Evolutionary conservation across 2,888 invertebrate genomes (phyloP).

Genomic region (Drosophila monieri): DNA sequence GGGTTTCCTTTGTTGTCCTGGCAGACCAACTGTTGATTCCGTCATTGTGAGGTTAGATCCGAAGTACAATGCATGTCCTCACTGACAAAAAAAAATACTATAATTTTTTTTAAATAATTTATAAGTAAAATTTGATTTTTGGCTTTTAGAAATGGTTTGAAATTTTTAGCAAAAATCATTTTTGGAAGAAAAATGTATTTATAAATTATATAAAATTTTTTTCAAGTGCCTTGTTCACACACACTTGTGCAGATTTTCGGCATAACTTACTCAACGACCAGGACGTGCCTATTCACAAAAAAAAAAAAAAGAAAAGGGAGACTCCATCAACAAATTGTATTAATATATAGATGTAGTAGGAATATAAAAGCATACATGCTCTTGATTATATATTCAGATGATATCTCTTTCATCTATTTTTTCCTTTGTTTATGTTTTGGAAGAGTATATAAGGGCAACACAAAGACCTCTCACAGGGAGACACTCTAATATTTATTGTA

Average conservation of each 20-base stretch:
- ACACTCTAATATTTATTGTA: neutral
- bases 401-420: neutral
- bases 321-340: neutral
- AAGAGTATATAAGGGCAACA: neutral
- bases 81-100: neutral
- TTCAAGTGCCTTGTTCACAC: neutral
- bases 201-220: neutral
- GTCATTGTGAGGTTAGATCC: slow-evolving; percentile 18
- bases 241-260: slow-evolving; percentile 12
- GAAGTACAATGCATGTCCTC: slow-evolving; percentile 3
- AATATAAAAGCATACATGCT: slow-evolving; percentile 4
- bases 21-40: slow-evolving; percentile 44
- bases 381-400: slow-evolving; percentile 15
- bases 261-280: slow-evolving; percentile 17
- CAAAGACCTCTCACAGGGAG: neutral
- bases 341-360: neutral
- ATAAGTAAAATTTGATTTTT: neutral
- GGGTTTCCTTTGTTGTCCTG: neutral
- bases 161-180: neutral
- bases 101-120: too few species aligned
- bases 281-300: slow-evolving; percentile 30
- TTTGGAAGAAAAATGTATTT: neutral
- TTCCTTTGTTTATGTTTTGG: neutral
- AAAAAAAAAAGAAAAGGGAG: neutral
- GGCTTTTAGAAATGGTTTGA: neutral